phyloP scores from a whole-genome alignment of 2,797 vertebrate species.

The Mormyrops boulengeri region DNA sequence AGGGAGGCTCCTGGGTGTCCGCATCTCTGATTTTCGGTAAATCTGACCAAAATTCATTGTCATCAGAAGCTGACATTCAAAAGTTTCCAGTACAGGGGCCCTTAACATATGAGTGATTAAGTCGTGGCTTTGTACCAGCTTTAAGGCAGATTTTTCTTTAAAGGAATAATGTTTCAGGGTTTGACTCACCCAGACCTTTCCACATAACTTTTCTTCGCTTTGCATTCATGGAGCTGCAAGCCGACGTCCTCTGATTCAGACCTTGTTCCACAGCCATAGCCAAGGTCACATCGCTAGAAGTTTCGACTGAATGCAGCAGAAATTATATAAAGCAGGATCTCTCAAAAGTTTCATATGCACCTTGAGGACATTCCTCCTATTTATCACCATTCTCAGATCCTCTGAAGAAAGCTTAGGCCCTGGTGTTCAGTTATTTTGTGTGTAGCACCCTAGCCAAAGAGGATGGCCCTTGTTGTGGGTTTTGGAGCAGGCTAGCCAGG shows the following conservation, averaged over 20 bases:
- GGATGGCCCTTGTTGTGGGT: neutral
- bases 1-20: neutral
- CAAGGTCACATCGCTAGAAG: constrained; percentile 6
- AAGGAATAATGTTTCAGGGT: neutral
- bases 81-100: neutral
- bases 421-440: neutral
- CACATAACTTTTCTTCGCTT: neutral
- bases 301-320: neutral
- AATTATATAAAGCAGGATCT: neutral
- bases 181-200: neutral
- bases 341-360: neutral
- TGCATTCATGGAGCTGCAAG: neutral
- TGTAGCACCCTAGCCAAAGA: neutral
- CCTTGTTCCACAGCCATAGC: neutral
- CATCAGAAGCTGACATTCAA: neutral
- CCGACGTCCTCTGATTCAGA: neutral
- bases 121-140: neutral
- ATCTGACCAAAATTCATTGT: neutral
- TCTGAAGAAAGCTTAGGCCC: neutral
- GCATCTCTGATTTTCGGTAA: neutral
- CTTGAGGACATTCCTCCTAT: neutral
- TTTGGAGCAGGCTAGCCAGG: neutral
- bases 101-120: neutral
- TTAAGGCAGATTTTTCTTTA: neutral
- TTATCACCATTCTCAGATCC: neutral